Percentiles rank a stretch among this genome's conserved stretches.
These are phyloP conservation scores for Petroica traversi DNA, from an alignment of 2,113 vertebrate species.

Conservation along the genomic window DNA sequence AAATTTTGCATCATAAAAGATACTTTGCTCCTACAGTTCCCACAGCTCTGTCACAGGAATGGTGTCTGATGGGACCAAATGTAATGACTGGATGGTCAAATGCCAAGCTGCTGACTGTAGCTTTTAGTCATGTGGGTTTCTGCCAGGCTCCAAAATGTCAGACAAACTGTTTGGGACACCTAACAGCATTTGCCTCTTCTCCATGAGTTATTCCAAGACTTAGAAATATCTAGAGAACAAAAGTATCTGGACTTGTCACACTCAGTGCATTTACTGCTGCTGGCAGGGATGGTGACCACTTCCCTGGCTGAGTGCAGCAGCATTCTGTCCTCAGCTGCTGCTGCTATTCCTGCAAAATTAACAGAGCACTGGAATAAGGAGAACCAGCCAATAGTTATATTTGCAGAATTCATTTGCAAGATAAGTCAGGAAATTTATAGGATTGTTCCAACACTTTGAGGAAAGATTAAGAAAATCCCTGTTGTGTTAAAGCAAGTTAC, in stretches of 20 bases:
- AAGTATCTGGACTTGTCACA: background rate
- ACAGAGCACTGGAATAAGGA: background rate
- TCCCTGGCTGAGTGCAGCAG: background rate
- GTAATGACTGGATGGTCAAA: background rate
- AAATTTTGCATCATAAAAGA: background rate
- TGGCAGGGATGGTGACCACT: too few species aligned
- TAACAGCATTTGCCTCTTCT: background rate
- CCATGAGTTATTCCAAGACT: background rate
- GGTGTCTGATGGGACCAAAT: background rate
- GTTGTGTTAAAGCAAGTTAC: background rate
- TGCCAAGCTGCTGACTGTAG: background rate
- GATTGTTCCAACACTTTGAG: background rate
- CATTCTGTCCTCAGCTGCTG: background rate
- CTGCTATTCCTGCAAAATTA: conserved; percentile 16
- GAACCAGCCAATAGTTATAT: background rate
- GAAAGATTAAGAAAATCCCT: background rate
- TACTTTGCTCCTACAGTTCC: background rate
- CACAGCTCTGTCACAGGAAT: background rate
- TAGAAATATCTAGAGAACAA: background rate
- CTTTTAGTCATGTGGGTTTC: background rate
- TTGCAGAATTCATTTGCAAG: conserved; percentile 21
- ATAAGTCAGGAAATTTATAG: background rate
- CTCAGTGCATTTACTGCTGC: too few species aligned
- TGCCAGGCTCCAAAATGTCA: background rate
- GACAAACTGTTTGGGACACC: rapidly evolving